Evolutionary conservation across 2,113 vertebrate genomes (phyloP).

Genomic region (Rhagologus leucostigma): DNA sequence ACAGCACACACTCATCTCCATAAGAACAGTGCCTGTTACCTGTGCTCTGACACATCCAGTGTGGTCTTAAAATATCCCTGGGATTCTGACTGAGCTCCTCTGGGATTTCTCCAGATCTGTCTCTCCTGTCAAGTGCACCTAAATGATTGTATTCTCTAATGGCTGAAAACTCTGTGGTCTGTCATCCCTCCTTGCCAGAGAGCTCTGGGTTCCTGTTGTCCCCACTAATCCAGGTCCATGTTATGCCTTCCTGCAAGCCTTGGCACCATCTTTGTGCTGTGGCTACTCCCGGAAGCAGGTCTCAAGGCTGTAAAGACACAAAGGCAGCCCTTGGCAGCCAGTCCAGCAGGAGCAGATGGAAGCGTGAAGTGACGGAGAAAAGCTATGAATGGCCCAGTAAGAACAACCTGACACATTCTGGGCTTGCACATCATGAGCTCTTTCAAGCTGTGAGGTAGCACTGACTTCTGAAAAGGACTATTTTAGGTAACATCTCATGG

Average conservation of each 20-base stretch:
- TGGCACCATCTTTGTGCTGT: background rate
- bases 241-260: background rate
- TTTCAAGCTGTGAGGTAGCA: background rate
- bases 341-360: constrained; percentile 22
- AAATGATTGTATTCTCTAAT: background rate
- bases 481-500: background rate
- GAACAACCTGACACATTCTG: background rate
- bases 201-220: background rate
- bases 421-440: background rate
- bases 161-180: background rate
- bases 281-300: background rate
- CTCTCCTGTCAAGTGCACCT: background rate
- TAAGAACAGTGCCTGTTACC: constrained; percentile 24
- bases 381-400: background rate
- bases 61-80: constrained; percentile 20
- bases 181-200: background rate
- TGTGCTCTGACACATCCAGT: constrained; percentile 14
- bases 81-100: background rate
- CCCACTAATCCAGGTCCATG: background rate
- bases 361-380: background rate
- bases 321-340: background rate
- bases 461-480: background rate
- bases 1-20: constrained; percentile 5
- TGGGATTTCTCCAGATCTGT: constrained; percentile 11
- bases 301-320: background rate